A percentile compares a stretch with the other conserved stretches of the same genome.
phyloP scores from a whole-genome alignment of 2,113 vertebrate species.

The Pristiophorus japonicus region DNA sequence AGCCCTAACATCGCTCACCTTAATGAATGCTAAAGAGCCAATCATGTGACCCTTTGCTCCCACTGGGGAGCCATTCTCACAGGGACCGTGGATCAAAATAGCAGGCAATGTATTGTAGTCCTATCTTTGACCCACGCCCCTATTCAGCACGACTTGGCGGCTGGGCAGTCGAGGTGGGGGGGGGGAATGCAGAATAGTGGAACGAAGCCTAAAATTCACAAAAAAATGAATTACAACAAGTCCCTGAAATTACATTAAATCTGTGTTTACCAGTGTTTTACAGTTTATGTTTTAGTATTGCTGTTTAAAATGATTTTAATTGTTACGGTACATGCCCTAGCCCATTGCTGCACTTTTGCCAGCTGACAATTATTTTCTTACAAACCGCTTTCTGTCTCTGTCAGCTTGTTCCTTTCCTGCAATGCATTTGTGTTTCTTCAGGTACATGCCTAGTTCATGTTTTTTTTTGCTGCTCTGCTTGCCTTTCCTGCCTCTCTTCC shows the following conservation, averaged over 20 bases:
- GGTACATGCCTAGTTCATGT: neutral
- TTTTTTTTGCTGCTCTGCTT: neutral
- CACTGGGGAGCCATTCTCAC: neutral
- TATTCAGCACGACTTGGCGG: neutral
- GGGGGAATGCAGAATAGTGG: neutral
- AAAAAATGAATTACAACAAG: neutral
- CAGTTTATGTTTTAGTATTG: neutral
- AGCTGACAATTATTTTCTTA: neutral
- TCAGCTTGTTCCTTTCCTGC: conserved; percentile 24
- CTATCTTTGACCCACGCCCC: no score
- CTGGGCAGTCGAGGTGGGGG: no score
- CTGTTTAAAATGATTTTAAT: neutral
- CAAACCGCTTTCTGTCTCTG: neutral
- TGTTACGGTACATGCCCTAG: neutral
- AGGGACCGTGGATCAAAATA: neutral
- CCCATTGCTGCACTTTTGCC: neutral
- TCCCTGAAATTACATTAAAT: neutral
- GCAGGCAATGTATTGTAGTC: neutral
- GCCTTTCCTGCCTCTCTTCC: conserved; percentile 18
- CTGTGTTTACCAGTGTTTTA: neutral
- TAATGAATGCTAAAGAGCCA: neutral
- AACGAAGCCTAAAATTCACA: neutral
- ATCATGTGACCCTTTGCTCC: neutral
- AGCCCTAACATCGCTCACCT: neutral
- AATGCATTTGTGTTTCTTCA: conserved; percentile 17